Evolutionary conservation across 1,140 invertebrate species (phyloP).

Genomic region (Helicoverpa armigera): DNA sequence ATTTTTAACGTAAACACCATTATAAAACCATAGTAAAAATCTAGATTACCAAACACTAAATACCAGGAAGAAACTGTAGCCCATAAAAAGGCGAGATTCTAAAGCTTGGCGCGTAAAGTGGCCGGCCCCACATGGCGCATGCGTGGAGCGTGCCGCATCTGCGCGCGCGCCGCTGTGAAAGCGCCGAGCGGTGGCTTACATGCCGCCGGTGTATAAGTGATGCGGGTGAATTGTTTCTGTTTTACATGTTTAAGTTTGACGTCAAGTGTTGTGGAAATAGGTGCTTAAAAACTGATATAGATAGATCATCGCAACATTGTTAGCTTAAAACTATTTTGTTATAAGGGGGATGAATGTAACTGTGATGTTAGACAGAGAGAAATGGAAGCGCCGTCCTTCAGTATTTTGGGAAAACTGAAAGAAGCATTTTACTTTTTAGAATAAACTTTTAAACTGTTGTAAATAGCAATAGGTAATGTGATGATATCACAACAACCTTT

Average conservation of each 20-base stretch:
- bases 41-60: background rate
- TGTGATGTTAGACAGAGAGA: too few relatives aligned
- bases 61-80: background rate
- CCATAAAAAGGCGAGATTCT: slow-evolving; percentile 16
- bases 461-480: too few relatives aligned
- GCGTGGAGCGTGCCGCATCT: slow-evolving; percentile 65
- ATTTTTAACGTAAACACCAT: too few relatives aligned
- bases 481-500: too few relatives aligned
- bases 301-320: too few relatives aligned
- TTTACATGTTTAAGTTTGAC: background rate
- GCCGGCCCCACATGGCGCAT: slow-evolving; percentile 33
- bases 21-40: too few relatives aligned
- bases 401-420: too few relatives aligned
- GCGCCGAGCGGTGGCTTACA: slow-evolving; percentile 33
- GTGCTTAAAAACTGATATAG: background rate
- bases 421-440: too few relatives aligned
- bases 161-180: slow-evolving; percentile 50
- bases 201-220: background rate
- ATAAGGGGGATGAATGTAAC: too few relatives aligned
- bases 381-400: too few relatives aligned
- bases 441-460: too few relatives aligned
- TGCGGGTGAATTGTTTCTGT: slow-evolving; percentile 4
- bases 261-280: background rate
- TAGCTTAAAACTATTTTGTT: too few relatives aligned
- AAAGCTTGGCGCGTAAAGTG: slow-evolving; percentile 16